phyloP scores from a whole-genome alignment of 2,888 invertebrate species.

The Scaptomyza caliginosa region DNA sequence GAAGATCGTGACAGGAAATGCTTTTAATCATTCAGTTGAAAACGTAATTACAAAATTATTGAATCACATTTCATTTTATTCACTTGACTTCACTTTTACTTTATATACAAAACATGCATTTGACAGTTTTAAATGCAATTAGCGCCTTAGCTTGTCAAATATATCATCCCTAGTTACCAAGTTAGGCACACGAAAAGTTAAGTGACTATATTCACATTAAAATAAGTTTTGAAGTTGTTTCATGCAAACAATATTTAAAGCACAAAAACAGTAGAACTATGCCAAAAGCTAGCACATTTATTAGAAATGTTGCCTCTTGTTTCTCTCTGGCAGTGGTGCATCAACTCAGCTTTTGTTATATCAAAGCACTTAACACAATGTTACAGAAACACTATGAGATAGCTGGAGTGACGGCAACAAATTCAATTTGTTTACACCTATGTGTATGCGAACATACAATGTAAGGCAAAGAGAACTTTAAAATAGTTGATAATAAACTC shows the following conservation, averaged over 20 bases:
- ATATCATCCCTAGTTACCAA: too few species aligned
- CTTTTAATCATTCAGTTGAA: not conserved
- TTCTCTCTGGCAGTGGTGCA: not conserved
- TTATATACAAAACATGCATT: not conserved
- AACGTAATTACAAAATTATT: not conserved
- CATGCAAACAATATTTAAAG: not conserved
- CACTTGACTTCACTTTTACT: not conserved
- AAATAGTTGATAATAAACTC: constrained; percentile 34
- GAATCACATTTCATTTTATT: not conserved
- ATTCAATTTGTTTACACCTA: constrained; percentile 65
- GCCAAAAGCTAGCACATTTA: not conserved
- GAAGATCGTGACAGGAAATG: constrained; percentile 33
- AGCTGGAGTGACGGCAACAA: constrained; percentile 56
- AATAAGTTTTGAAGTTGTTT: not conserved
- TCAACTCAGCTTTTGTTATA: constrained; percentile 2
- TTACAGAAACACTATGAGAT: constrained; percentile 26
- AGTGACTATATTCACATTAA: not conserved
- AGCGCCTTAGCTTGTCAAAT: not conserved
- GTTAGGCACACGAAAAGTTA: not conserved
- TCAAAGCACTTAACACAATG: constrained; percentile 27
- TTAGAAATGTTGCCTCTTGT: not conserved
- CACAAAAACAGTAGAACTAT: not conserved
- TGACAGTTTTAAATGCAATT: not conserved
- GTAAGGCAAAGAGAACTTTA: constrained; percentile 24
- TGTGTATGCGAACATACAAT: constrained; percentile 16